phyloP scores from a whole-genome alignment of 2,113 vertebrate genomes.

The Tupaia tana region DNA sequence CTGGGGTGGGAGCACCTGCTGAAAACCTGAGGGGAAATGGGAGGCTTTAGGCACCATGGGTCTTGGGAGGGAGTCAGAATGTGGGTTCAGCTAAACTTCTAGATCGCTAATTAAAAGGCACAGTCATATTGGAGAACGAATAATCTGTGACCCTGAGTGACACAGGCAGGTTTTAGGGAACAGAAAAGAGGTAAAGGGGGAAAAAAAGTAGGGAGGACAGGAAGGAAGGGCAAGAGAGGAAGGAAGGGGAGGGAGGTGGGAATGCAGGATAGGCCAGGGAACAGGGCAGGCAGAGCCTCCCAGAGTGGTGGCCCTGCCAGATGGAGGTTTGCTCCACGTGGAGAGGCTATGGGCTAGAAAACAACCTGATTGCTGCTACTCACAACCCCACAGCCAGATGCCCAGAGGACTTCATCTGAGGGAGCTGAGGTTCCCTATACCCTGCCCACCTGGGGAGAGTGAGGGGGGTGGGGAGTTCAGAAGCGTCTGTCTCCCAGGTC shows the following conservation, averaged over 20 bases:
- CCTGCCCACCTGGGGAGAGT: neutral
- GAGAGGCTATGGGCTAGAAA: neutral
- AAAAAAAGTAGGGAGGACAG: neutral
- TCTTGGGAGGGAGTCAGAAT: neutral
- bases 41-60: conserved; percentile 61
- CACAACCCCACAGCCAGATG: neutral
- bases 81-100: conserved; percentile 14
- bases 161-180: conserved; percentile 59
- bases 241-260: neutral
- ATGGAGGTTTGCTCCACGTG: neutral
- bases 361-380: neutral
- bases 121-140: conserved; percentile 60
- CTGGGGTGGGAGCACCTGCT: conserved; percentile 52
- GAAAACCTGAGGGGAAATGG: conserved; percentile 29
- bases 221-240: neutral
- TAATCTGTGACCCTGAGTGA: conserved; percentile 70
- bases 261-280: neutral
- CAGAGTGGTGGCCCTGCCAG: neutral
- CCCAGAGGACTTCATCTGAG: neutral
- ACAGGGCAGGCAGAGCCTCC: neutral
- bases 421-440: neutral
- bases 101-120: conserved; percentile 75
- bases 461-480: neutral
- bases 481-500: neutral
- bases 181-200: conserved; percentile 6